Evolutionary conservation across 53 echinoderm and acorn worm genomes (phyloP).

Genomic region (Astropecten irregularis): DNA sequence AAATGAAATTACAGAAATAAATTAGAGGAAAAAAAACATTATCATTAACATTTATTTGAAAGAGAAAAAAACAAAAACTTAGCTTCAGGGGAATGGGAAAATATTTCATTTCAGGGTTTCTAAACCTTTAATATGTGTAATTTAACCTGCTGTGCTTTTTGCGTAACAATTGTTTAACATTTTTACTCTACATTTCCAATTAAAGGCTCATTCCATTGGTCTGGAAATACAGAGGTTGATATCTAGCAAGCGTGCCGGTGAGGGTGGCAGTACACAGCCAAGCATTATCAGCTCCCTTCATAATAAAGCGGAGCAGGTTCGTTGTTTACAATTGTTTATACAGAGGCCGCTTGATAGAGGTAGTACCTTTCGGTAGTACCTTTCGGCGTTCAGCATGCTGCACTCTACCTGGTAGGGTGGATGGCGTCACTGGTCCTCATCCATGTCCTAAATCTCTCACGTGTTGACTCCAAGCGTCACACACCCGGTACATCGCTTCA

Average conservation of each 20-base stretch:
- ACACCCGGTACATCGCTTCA: constrained; percentile 43
- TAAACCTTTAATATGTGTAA: too few relatives aligned
- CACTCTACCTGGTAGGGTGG: not conserved
- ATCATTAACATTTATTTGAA: not conserved
- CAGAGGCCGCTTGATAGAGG: not conserved
- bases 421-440: constrained; percentile 19
- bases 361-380: constrained; percentile 39
- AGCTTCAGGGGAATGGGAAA: not conserved
- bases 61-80: not conserved
- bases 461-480: constrained; percentile 41
- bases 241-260: not conserved
- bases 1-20: too few relatives aligned
- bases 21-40: too few relatives aligned
- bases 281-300: constrained; percentile 6
- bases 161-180: not conserved
- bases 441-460: constrained; percentile 30
- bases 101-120: too few relatives aligned
- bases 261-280: constrained; percentile 8
- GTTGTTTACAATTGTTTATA: not conserved
- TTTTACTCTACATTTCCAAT: not conserved
- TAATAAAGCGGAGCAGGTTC: not conserved
- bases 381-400: not conserved
- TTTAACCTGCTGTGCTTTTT: not conserved
- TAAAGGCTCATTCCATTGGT: not conserved
- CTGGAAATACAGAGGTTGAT: not conserved